These are phyloP conservation scores for Brachirus orientalis DNA, from an alignment of 2,113 vertebrate genomes.

Conservation along the genomic window DNA sequence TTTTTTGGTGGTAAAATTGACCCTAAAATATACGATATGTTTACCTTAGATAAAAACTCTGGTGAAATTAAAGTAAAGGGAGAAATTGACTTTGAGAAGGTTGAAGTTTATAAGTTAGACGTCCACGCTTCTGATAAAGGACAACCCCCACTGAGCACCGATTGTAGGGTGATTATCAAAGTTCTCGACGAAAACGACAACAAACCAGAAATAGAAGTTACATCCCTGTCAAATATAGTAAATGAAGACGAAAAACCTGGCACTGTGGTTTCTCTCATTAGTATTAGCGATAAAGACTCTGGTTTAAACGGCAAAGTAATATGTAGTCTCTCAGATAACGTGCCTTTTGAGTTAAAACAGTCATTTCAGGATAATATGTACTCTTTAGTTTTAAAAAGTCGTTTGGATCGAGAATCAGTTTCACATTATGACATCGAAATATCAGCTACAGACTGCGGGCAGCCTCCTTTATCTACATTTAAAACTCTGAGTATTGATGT, in stretches of 20 bases:
- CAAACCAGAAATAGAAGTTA: conserved; percentile 73
- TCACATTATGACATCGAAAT: conserved; percentile 68
- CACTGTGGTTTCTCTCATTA: conserved; percentile 74
- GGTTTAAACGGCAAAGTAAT: conserved; percentile 71
- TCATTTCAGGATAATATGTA: conserved; percentile 77
- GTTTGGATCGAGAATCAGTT: conserved; percentile 66
- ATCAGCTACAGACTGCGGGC: conserved; percentile 67
- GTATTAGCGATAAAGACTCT: conserved; percentile 67
- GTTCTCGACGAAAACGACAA: conserved; percentile 77
- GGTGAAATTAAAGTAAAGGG: conserved; percentile 72
- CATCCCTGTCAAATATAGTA: conserved; percentile 66
- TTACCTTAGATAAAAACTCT: conserved; percentile 60
- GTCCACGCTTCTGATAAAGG: conserved; percentile 76
- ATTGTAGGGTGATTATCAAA: conserved; percentile 69
- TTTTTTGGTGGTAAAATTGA: conserved; percentile 57
- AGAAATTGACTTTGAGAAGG: conserved; percentile 66
- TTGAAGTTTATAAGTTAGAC: conserved; percentile 58
- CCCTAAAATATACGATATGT: conserved; percentile 35
- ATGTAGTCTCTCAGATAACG: conserved; percentile 51
- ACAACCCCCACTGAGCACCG: conserved; percentile 58
- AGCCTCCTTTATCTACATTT: conserved; percentile 52
- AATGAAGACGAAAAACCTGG: conserved; percentile 70
- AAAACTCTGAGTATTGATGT: conserved; percentile 66
- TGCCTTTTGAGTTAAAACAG: conserved; percentile 74
- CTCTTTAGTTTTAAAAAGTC: conserved; percentile 59